Base-by-base conservation (phyloP, 2,113 vertebrate species). In the Phaetusa simplex region DNA sequence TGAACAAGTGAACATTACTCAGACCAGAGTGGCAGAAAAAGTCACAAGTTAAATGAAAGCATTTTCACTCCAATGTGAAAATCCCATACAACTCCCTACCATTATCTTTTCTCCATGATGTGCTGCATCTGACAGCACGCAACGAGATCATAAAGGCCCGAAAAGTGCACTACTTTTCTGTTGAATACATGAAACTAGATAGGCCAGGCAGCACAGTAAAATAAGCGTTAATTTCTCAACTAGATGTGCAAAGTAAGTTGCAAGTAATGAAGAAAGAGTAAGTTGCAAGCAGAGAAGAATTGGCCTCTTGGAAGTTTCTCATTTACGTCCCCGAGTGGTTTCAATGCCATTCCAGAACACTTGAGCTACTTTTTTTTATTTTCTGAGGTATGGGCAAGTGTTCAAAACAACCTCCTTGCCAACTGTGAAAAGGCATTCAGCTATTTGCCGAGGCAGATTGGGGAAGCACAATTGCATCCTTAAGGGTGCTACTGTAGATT, bases 201-300 rank as follows among this genome's bases (percentile, higher is more conserved):
- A 85, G 56, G 6, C 27, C 55, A 78, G 11, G 32, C 14, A 12
- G 30, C 65, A 55, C n/a, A 18, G n/a, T 11, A 47, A 96, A 92
- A 42, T 9, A 30, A 49, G 14, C 8, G 65, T 72, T 42, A 5
- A 9, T 32, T 43, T 72, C 76, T 80, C 67, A 61, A 7, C 38
- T 26, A 21, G 4, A 4, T 13, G 76, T 2, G 7, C 53, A 90
- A 26, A 71, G 9, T 6, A 23, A 0, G 0, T 19, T 42, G 18
- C n/a, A 69, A 88, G 32, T 30, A 50, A 62, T 43, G 23, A 40
- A 45, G 30, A n/a, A 42, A 90, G 24, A 67, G 8, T 6, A 23
- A 0, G 0, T 17, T 42, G 24, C 40, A 77, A 82, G 36, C 26
- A 34, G 32, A 81, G n/a, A 45, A 87, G 30, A 69, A 59, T 0